phyloP scores from a whole-genome alignment of 2,113 vertebrate species.

The Hippolais icterina region DNA sequence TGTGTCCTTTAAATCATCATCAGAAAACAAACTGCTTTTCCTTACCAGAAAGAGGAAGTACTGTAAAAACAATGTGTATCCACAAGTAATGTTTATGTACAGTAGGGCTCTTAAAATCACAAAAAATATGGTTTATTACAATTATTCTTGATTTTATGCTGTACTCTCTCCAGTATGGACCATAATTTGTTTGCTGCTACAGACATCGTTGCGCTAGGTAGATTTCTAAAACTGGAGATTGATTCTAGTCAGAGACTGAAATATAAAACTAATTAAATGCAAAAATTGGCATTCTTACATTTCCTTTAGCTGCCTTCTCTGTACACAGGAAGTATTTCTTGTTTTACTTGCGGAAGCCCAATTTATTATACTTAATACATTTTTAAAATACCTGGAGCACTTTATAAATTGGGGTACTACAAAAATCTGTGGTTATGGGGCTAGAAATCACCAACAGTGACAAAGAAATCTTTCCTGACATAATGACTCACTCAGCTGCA shows the following conservation, averaged over 20 bases:
- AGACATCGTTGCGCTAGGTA: not conserved
- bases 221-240: not conserved
- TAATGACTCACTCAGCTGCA: not conserved
- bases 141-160: not conserved
- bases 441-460: accelerated
- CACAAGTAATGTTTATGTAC: not conserved
- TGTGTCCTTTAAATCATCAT: not conserved
- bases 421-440: not conserved
- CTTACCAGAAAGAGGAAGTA: not conserved
- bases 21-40: not conserved
- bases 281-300: not conserved
- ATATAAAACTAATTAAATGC: not conserved
- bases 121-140: not conserved
- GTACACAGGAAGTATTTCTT: not conserved
- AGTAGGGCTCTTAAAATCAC: not conserved
- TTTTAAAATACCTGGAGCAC: not conserved
- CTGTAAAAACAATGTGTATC: not conserved
- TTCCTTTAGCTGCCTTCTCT: not conserved
- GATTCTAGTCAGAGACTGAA: not conserved
- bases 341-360: not conserved
- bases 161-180: not conserved
- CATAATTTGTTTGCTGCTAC: not conserved
- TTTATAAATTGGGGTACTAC: not conserved
- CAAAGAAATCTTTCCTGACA: not conserved
- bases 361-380: not conserved